Conservation (phyloP, 2,113 vertebrate genomes). For the Crocuta crocuta region DNA sequence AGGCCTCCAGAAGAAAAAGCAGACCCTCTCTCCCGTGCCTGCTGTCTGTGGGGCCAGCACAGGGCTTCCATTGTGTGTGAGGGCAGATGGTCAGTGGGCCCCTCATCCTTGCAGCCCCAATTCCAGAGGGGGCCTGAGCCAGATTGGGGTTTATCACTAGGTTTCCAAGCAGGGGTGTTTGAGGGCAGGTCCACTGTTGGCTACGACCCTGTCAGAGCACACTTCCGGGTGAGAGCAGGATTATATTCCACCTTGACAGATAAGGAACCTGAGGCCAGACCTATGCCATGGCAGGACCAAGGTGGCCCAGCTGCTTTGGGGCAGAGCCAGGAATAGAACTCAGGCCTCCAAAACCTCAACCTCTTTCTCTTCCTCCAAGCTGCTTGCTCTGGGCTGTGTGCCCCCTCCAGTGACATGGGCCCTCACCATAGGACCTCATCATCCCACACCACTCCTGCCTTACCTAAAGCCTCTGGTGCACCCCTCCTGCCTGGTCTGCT, state of each 20-base stretch:
- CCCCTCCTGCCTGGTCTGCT: background rate
- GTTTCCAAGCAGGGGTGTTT: background rate
- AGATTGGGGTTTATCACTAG: background rate
- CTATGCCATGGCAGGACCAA: fast-evolving
- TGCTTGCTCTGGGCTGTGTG: fast-evolving
- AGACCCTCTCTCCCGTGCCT: conserved; percentile 85
- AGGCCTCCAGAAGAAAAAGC: conserved; percentile 88
- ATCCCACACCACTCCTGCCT: background rate
- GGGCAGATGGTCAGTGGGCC: conserved; percentile 75
- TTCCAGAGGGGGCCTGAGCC: background rate
- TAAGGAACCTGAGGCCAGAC: background rate
- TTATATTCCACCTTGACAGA: background rate
- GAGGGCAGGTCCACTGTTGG: background rate
- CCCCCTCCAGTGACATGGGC: background rate
- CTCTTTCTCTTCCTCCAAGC: fast-evolving
- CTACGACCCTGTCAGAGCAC: fast-evolving
- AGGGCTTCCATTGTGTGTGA: conserved; percentile 80
- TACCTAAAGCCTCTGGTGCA: background rate
- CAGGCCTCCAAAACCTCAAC: background rate
- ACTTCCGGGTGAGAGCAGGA: background rate
- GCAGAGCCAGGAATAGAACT: background rate
- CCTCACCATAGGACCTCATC: background rate
- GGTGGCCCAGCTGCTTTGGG: background rate
- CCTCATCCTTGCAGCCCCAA: conserved; percentile 47
- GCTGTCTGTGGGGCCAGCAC: conserved; percentile 83